These are phyloP conservation scores for Venturia canescens DNA, from an alignment of 1,140 invertebrate genomes.

Conservation along the genomic window DNA sequence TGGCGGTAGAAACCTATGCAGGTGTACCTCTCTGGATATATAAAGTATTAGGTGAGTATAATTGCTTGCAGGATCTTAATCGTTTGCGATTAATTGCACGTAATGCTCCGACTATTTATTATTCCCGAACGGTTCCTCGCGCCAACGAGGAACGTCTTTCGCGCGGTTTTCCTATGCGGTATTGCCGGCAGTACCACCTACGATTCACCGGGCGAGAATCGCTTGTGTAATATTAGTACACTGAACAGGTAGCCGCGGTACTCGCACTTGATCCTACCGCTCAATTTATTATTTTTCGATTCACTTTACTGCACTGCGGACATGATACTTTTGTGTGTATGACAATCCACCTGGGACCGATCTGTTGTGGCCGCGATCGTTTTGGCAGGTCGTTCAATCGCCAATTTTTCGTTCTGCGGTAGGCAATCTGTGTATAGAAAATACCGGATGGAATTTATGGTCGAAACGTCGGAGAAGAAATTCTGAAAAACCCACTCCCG, in stretches of 20 bases:
- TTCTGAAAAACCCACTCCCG: too few species aligned
- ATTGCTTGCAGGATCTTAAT: conserved; percentile 2
- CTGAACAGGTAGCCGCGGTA: not conserved
- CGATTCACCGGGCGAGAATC: not conserved
- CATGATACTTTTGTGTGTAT: not conserved
- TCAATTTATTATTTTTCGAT: conserved; percentile 19
- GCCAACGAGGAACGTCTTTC: conserved; percentile 1
- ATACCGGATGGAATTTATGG: too few species aligned
- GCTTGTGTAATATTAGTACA: not conserved
- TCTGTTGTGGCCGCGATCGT: too few species aligned
- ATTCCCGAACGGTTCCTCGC: conserved; percentile 11
- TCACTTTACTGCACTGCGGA: not conserved
- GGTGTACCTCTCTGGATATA: conserved; percentile 26
- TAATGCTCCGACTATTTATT: conserved; percentile 31
- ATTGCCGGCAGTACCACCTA: conserved; percentile 7
- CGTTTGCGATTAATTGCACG: conserved; percentile 40
- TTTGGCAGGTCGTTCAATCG: too few species aligned
- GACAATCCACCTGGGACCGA: too few species aligned
- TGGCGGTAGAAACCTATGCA: conserved; percentile 28
- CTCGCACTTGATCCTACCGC: conserved; percentile 20
- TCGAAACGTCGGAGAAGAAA: too few species aligned
- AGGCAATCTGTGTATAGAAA: too few species aligned
- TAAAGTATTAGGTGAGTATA: conserved; percentile 40
- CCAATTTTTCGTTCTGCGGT: too few species aligned
- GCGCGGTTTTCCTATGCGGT: not conserved